Conservation (phyloP, 2,113 vertebrate genomes). For the Microtus richardsoni region DNA sequence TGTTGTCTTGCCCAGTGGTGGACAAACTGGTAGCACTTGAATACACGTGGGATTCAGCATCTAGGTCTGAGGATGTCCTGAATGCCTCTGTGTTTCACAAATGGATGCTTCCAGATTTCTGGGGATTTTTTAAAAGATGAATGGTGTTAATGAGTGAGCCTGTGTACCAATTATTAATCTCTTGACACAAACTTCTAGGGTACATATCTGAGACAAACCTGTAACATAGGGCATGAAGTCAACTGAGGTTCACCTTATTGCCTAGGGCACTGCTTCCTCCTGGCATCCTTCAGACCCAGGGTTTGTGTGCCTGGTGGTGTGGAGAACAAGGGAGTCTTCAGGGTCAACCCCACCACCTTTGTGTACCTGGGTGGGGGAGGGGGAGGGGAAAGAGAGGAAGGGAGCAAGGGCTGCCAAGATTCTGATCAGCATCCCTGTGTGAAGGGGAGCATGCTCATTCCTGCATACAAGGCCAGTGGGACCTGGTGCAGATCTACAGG, state of each 20-base stretch:
- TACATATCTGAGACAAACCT: not conserved
- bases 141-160: not conserved
- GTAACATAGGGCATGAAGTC: not conserved
- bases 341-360: too few species aligned
- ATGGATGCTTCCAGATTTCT: not conserved
- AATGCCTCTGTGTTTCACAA: not conserved
- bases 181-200: not conserved
- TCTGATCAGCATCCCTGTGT: too few species aligned
- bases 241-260: constrained; percentile 65
- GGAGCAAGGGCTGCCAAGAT: not conserved
- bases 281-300: too few species aligned
- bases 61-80: not conserved
- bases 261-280: constrained; percentile 57
- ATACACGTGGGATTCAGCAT: not conserved
- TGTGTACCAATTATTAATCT: not conserved
- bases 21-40: not conserved
- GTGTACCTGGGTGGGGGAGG: not conserved
- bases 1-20: not conserved
- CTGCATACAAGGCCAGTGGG: not conserved
- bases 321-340: not conserved
- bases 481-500: not conserved
- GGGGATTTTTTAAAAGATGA: not conserved
- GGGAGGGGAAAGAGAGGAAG: too few species aligned
- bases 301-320: too few species aligned
- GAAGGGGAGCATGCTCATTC: not conserved